A percentile compares a stretch with the other conserved stretches of the same genome.
Evolutionary conservation across 1,140 invertebrate genomes (phyloP).

Genomic region (Drosophila mojavensis): DNA sequence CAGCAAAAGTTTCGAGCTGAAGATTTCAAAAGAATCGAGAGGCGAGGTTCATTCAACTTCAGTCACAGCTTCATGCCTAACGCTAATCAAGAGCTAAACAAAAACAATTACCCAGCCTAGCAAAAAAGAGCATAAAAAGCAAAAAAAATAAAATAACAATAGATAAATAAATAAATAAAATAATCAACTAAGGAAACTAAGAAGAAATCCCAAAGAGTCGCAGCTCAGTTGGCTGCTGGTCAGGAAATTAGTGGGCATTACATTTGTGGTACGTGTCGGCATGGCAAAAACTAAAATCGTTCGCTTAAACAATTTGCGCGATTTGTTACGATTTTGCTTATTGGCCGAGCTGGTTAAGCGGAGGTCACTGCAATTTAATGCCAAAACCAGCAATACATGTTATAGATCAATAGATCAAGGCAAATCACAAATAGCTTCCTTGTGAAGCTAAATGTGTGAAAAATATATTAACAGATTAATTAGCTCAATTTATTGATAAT

Average conservation of each 20-base stretch:
- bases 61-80: constrained; percentile 5
- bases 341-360: constrained; percentile 24
- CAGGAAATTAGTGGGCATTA: constrained; percentile 42
- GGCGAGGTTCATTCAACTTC: constrained; percentile 40
- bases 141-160: too few relatives aligned
- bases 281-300: constrained; percentile 22
- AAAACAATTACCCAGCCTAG: constrained; percentile 28
- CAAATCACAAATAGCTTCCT: constrained; percentile 15
- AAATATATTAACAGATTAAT: neutral
- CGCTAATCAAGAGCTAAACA: constrained; percentile 41
- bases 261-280: constrained; percentile 31
- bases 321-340: constrained; percentile 33
- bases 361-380: constrained; percentile 18
- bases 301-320: constrained; percentile 20
- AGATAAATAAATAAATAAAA: neutral
- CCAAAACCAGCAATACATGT: constrained; percentile 7
- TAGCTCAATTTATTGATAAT: too few relatives aligned
- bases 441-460: neutral
- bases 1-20: constrained; percentile 20
- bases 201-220: neutral
- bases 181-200: neutral
- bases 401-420: constrained; percentile 30
- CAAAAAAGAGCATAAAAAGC: constrained; percentile 1
- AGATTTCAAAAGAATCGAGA: constrained; percentile 44
- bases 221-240: neutral